Base-by-base conservation (phyloP, 1,140 invertebrate genomes). In the Agrypnia vestita region DNA sequence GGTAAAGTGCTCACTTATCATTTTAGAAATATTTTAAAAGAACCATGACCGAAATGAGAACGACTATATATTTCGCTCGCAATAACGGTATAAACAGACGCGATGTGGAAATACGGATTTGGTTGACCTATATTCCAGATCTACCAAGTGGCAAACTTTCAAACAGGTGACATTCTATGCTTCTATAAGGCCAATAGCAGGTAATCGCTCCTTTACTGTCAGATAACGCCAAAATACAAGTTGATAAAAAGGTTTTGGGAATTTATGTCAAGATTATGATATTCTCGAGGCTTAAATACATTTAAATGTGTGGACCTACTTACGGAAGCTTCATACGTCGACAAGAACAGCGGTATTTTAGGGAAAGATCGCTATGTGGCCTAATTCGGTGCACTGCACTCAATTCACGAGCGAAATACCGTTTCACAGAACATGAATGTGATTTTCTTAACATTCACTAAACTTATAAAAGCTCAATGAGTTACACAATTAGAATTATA, bases 291-390 rank as follows among this genome's bases (percentile, higher is more conserved):
- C 19, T 56, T 19, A 21, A 19, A 25, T 17, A 44, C 10, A 55
- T 71, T 17, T 44, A 78, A 79, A 62, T 74, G 64, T 44, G 59
- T 49, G 69, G 73, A 79, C 77, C 85, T 85, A 85, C 83, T 83
- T 84, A 86, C 83, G 78, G 84, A 86, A 85, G 80, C 84, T 87
- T 88, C 86, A 89, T 89, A 89, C 88, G 88, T 89, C 88, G 88
- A 89, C 88, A 89, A 88, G 88, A 89, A 88, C 88, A 89, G 88
- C 88, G 88, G 88, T 89, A 89, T 89, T 89, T 89, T 89, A 89
- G 88, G 88, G 88, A 89, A 88, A 89, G 88, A 89, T 89, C 88
- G 88, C 88, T 89, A 89, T 89, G 88, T 89, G 88, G 88, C 88
- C 88, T 89, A 89, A 89, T 89, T 89, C 88, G 88, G 87, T 87